Evolutionary conservation across 1,140 invertebrate species (phyloP), one percentile per base, ranked within the genome.

Genomic region (Drosophila sproati): DNA sequence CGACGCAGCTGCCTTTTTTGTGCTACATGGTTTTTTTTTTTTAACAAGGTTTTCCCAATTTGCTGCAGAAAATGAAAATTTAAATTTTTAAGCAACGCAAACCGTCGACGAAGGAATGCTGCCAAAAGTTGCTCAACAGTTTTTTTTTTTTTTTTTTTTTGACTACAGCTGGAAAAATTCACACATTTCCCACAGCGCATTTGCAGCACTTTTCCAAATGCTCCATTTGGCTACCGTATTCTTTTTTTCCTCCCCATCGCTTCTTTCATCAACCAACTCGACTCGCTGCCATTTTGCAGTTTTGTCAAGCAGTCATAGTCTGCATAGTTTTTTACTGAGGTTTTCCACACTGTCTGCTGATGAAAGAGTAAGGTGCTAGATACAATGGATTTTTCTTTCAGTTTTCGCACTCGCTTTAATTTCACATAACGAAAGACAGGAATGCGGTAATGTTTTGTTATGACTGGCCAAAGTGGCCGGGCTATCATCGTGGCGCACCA

Each of bases 1-100:
- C 47, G 39, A 50, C 31, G 59, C 55, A 47, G 45, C 60, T 39
- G 60, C 60, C 51, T 56, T 12, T 32, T 51, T 20, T 4, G 20
- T 41, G 43, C 39, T 66, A 59, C 10, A 3, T 43, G 3, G 39
- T 10, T 35, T 62, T 60, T 67, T 77, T 70, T 63, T 47, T 74
- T 57, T 20, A 39, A 29, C 32, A 31, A 66, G 62, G 50, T 62
- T 61, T 72, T 48, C 51, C 51, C 85, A 89, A 88, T 88, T 89
- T 88, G 77, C 85, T 60, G 64, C 85, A 75, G 85, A 75, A 88
- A 88, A 88, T 88, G 85, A 89, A 88, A 88, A 88, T 88, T 88
- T 88, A 88, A 88, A 88, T 88, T 88, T 88, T 88, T 88, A 89
- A 88, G 80, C 83, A 88, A 88, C 80, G 67, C 67, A 68, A 45